These are phyloP conservation scores for Leptinotarsa undecemlineata DNA, from an alignment of 1,140 invertebrate species.

Conservation along the genomic window DNA sequence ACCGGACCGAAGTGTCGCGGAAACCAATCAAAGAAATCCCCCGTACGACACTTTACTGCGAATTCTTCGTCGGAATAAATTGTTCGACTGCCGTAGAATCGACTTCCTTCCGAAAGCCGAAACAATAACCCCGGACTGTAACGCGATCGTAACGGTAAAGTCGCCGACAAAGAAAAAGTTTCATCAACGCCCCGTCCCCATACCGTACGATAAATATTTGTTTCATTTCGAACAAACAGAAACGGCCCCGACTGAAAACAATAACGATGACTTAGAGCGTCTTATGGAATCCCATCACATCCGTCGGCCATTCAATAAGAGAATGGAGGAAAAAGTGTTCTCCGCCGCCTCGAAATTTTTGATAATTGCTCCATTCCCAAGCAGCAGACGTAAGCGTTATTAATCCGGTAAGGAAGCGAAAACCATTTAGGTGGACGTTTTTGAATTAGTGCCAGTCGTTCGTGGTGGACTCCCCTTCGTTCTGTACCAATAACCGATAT, in stretches of 20 bases:
- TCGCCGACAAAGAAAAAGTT: not conserved
- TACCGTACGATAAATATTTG: conserved; percentile 20
- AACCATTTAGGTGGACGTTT: conserved; percentile 18
- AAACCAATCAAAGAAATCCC: too few species aligned
- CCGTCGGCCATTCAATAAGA: conserved; percentile 21
- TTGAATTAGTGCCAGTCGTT: conserved; percentile 17
- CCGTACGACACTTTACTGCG: too few species aligned
- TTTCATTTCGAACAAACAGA: conserved; percentile 12
- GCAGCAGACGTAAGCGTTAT: conserved; percentile 34
- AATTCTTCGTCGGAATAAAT: too few species aligned
- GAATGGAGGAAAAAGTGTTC: not conserved
- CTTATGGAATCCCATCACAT: conserved; percentile 28
- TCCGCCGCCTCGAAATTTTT: conserved; percentile 19
- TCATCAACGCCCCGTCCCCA: not conserved
- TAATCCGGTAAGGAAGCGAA: conserved; percentile 7
- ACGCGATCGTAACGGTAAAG: too few species aligned
- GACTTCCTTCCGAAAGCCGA: too few species aligned
- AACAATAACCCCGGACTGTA: too few species aligned
- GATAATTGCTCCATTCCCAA: conserved; percentile 39
- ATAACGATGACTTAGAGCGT: conserved; percentile 23
- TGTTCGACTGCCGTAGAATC: too few species aligned
- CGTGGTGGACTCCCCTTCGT: not conserved
- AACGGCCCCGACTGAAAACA: conserved; percentile 16
- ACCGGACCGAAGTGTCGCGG: too few species aligned
- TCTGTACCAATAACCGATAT: conserved; percentile 15